phyloP scores from a whole-genome alignment of 2,888 invertebrate species.

The Cacoxenus indagator region DNA sequence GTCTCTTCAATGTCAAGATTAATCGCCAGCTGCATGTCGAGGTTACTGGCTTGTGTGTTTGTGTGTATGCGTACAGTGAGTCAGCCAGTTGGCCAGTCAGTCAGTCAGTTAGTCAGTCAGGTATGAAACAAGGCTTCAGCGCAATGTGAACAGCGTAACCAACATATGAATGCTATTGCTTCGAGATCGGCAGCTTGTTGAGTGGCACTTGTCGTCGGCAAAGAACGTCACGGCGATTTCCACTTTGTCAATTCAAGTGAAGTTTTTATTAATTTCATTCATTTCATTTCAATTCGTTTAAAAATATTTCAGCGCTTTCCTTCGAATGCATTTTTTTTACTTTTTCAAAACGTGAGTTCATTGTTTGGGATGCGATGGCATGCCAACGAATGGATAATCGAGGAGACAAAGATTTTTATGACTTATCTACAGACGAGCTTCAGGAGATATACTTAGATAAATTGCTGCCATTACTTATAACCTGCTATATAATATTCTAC shows the following conservation, averaged over 20 bases:
- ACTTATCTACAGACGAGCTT: too few relatives aligned
- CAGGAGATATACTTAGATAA: too few relatives aligned
- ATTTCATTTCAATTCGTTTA: background rate
- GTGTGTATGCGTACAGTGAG: background rate
- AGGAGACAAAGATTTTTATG: too few relatives aligned
- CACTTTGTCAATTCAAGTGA: conserved; percentile 67
- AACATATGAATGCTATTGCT: conserved; percentile 21
- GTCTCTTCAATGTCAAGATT: conserved; percentile 61
- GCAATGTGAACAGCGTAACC: background rate
- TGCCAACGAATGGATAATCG: too few relatives aligned
- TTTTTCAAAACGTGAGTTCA: too few relatives aligned
- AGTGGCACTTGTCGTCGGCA: conserved; percentile 63
- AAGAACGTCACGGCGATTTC: conserved; percentile 61
- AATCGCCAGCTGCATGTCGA: conserved; percentile 60
- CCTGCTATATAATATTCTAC: too few relatives aligned
- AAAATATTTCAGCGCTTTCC: background rate
- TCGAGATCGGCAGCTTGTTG: conserved; percentile 65
- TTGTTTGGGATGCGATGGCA: too few relatives aligned
- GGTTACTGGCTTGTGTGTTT: conserved; percentile 39
- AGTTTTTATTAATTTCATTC: conserved; percentile 65
- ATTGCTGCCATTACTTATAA: too few relatives aligned
- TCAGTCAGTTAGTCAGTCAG: conserved; percentile 25
- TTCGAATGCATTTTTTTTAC: background rate
- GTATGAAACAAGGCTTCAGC: conserved; percentile 13
- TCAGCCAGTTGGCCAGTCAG: conserved; percentile 30